phyloP scores from a whole-genome alignment of 2,888 invertebrate genomes.

The Caenorhabditis parvicauda region DNA sequence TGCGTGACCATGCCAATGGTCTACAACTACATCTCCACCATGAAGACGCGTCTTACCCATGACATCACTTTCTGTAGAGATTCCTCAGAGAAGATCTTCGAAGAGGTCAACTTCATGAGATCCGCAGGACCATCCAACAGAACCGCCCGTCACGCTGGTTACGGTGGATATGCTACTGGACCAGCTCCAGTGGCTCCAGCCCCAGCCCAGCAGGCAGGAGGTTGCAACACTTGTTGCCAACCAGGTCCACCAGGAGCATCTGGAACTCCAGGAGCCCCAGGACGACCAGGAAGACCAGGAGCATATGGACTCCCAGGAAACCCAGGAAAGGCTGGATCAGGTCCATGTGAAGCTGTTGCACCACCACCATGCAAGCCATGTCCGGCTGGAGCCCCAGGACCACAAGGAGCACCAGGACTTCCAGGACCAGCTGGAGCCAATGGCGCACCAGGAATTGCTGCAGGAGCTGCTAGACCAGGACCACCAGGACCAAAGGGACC shows the following conservation, averaged over 20 bases:
- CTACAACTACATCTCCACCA: slow-evolving; percentile 20
- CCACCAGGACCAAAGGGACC: slow-evolving; percentile 29
- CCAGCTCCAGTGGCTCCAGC: slow-evolving; percentile 8
- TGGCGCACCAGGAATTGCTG: slow-evolving; percentile 25
- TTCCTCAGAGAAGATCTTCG: slow-evolving; percentile 22
- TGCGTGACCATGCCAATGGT: slow-evolving; percentile 33
- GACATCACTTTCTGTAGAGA: slow-evolving; percentile 24
- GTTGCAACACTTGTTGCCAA: slow-evolving; percentile 46
- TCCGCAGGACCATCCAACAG: background rate
- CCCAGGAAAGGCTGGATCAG: slow-evolving; percentile 38
- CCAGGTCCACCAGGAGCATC: slow-evolving; percentile 47
- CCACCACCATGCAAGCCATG: slow-evolving; percentile 58
- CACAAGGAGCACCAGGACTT: slow-evolving; percentile 27
- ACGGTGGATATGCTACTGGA: slow-evolving; percentile 15
- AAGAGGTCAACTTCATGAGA: slow-evolving; percentile 19
- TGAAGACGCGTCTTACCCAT: slow-evolving; percentile 14
- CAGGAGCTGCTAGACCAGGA: slow-evolving; percentile 17
- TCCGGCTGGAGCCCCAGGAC: slow-evolving; percentile 34
- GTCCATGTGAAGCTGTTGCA: slow-evolving; percentile 43
- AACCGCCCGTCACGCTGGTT: slow-evolving; percentile 14
- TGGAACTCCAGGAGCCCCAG: slow-evolving; percentile 45
- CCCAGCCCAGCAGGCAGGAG: background rate
- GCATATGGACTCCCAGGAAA: slow-evolving; percentile 51
- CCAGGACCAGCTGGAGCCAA: slow-evolving; percentile 29
- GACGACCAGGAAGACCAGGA: slow-evolving; percentile 51